These are phyloP conservation scores for Rhyacophila brunnea DNA, from an alignment of 1,140 invertebrate species.

Conservation along the genomic window DNA sequence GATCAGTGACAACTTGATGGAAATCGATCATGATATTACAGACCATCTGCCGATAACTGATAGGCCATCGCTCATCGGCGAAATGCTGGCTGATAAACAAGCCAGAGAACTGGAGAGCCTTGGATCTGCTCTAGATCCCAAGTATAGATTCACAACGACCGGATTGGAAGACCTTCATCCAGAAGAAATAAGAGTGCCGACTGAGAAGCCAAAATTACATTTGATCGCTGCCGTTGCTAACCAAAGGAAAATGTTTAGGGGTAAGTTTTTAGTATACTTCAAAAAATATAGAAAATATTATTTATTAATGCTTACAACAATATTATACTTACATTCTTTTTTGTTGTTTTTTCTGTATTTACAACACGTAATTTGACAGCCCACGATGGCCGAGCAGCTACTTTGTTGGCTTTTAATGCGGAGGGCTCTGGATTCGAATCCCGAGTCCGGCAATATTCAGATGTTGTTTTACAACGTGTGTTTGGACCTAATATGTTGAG, in stretches of 20 bases:
- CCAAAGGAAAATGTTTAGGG: slow-evolving; percentile 50
- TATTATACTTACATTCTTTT: too few relatives aligned
- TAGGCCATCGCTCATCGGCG: slow-evolving; percentile 14
- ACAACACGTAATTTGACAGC: too few relatives aligned
- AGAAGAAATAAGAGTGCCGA: slow-evolving; percentile 51
- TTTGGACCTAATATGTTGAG: too few relatives aligned
- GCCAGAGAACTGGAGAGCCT: slow-evolving; percentile 16
- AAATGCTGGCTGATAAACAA: slow-evolving; percentile 27
- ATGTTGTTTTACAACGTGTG: too few relatives aligned
- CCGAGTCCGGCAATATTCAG: too few relatives aligned
- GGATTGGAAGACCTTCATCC: slow-evolving; percentile 40
- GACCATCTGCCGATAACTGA: slow-evolving; percentile 17
- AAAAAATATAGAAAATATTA: too few relatives aligned
- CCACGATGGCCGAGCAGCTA: too few relatives aligned
- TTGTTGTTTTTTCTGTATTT: too few relatives aligned
- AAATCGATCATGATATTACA: slow-evolving; percentile 10
- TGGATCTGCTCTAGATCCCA: slow-evolving; percentile 23
- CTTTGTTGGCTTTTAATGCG: too few relatives aligned
- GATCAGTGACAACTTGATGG: slow-evolving; percentile 13
- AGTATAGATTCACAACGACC: slow-evolving; percentile 28
- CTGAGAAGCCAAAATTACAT: slow-evolving; percentile 50
- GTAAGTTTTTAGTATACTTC: slow-evolving; percentile 35
- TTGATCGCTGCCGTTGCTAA: slow-evolving; percentile 51
- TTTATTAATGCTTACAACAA: too few relatives aligned
- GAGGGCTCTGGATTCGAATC: too few relatives aligned